Evolutionary conservation across 1,140 invertebrate species (phyloP).

Genomic region (Spodoptera frugiperda): DNA sequence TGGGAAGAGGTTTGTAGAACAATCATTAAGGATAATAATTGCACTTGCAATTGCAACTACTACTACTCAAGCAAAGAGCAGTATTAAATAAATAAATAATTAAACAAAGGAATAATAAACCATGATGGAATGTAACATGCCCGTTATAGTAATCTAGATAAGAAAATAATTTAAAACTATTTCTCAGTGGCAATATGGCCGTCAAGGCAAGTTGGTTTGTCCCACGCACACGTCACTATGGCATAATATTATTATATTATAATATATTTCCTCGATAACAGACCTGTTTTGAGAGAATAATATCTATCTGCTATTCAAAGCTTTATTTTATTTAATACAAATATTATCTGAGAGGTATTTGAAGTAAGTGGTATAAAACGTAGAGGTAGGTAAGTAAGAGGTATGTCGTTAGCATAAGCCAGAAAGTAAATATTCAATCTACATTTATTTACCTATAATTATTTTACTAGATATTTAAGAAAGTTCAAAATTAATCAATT

Average conservation of each 20-base stretch:
- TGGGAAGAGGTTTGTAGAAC: too few relatives aligned
- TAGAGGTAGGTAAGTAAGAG: too few relatives aligned
- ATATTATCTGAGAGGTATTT: too few relatives aligned
- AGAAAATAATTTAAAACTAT: conserved; percentile 5
- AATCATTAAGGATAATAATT: too few relatives aligned
- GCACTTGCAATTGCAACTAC: too few relatives aligned
- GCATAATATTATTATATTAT: neutral
- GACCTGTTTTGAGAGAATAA: neutral
- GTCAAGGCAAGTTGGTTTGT: conserved; percentile 12
- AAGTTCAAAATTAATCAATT: too few relatives aligned
- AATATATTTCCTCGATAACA: conserved; percentile 3
- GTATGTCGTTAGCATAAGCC: too few relatives aligned
- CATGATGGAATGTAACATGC: neutral
- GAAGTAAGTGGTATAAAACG: too few relatives aligned
- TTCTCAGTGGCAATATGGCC: neutral
- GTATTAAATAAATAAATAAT: neutral
- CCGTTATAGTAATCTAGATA: conserved; percentile 1
- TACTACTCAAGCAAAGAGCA: neutral
- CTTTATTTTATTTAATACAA: too few relatives aligned
- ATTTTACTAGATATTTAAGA: too few relatives aligned
- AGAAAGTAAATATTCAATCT: too few relatives aligned
- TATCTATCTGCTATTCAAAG: neutral
- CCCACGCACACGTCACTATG: neutral
- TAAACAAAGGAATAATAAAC: neutral
- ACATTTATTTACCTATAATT: too few relatives aligned